These are phyloP conservation scores for Thalassarche chlororhynchos DNA, from an alignment of 2,113 vertebrate species.

Conservation along the genomic window DNA sequence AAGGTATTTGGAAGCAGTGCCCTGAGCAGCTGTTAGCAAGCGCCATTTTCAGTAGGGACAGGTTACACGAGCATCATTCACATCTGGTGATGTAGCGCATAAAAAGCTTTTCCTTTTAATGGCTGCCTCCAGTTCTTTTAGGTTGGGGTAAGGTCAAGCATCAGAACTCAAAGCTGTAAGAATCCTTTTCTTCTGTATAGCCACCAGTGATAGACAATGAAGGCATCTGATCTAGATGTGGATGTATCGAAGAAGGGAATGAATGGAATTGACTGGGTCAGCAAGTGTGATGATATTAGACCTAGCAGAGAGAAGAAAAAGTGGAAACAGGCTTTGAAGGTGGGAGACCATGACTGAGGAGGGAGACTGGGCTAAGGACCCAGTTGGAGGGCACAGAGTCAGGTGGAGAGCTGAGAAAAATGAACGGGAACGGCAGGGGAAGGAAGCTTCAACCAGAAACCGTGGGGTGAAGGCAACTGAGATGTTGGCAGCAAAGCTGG, in stretches of 20 bases:
- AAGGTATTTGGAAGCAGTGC: not conserved
- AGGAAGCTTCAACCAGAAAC: not conserved
- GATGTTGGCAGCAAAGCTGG: not conserved
- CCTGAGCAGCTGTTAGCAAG: not conserved
- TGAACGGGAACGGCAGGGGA: not conserved
- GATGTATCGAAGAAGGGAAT: not conserved
- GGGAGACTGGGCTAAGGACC: not conserved
- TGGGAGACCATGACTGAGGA: not conserved
- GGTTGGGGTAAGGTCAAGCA: not conserved
- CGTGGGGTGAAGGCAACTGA: not conserved
- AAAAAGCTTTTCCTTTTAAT: not conserved
- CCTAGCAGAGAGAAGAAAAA: not conserved
- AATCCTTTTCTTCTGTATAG: not conserved
- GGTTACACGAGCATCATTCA: fast-evolving
- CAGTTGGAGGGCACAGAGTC: no score
- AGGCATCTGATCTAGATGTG: not conserved
- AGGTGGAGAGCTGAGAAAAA: not conserved
- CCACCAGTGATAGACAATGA: not conserved
- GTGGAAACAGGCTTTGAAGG: not conserved
- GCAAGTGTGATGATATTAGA: not conserved
- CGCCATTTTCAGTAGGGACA: fast-evolving
- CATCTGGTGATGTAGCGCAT: not conserved
- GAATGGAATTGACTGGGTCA: not conserved
- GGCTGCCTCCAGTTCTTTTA: not conserved
- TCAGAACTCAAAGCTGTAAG: not conserved